phyloP scores from a whole-genome alignment of 2,797 vertebrate species.

The Rhyacichthys aspro region DNA sequence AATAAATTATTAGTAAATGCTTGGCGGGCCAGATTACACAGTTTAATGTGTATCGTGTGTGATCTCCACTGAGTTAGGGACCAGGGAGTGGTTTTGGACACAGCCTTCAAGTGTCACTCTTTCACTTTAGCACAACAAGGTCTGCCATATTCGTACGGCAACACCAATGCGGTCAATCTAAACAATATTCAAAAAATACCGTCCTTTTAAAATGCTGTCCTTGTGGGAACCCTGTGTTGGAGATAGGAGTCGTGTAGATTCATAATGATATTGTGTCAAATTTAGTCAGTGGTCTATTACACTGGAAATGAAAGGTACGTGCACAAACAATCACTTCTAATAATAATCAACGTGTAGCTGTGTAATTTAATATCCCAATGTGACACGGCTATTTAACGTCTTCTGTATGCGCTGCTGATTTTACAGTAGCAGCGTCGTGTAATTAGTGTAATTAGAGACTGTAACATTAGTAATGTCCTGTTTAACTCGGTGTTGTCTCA shows the following conservation, averaged over 20 bases:
- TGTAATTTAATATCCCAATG: constrained; percentile 47
- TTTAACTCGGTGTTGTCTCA: too few relatives aligned
- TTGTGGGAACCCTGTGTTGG: constrained; percentile 12
- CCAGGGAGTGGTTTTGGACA: too few relatives aligned
- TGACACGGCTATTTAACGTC: constrained; percentile 51
- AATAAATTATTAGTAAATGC: too few relatives aligned
- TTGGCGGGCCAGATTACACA: too few relatives aligned
- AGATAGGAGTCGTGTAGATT: constrained; percentile 1
- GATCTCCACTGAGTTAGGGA: too few relatives aligned
- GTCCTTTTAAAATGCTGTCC: too few relatives aligned
- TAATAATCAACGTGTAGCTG: constrained; percentile 37
- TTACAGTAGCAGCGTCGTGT: constrained; percentile 51
- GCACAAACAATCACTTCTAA: constrained; percentile 40
- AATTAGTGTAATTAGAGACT: constrained; percentile 56
- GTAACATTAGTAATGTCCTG: constrained; percentile 49
- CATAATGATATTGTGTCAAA: constrained; percentile 5
- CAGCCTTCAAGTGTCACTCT: too few relatives aligned
- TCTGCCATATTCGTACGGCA: too few relatives aligned
- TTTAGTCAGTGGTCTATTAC: constrained; percentile 32
- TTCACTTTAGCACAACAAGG: too few relatives aligned
- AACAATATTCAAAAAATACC: too few relatives aligned
- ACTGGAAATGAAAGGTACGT: constrained; percentile 44
- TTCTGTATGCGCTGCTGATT: constrained; percentile 36
- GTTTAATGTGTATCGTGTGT: too few relatives aligned
- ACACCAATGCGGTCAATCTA: too few relatives aligned